These are phyloP conservation scores for Eupsilia transversa DNA, from an alignment of 2,888 invertebrate species.

Conservation along the genomic window DNA sequence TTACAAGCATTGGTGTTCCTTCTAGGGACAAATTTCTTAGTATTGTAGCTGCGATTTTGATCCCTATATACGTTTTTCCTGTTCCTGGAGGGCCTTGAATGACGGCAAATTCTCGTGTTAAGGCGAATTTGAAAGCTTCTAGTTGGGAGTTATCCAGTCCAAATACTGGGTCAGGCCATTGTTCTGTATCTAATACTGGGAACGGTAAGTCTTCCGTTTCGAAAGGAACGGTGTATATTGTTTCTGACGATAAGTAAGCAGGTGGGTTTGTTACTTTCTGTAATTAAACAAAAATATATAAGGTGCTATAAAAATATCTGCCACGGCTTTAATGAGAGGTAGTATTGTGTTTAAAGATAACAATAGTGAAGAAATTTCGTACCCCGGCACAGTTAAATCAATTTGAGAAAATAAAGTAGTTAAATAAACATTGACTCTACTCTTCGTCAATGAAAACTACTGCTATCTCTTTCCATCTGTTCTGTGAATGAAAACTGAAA, in stretches of 20 bases:
- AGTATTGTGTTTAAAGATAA: too few relatives aligned
- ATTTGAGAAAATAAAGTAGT: too few relatives aligned
- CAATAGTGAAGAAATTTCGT: too few relatives aligned
- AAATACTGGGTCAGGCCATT: slow-evolving; percentile 88
- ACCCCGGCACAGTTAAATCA: too few relatives aligned
- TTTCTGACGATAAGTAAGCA: slow-evolving; percentile 81
- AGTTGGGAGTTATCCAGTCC: slow-evolving; percentile 92
- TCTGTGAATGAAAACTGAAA: too few relatives aligned
- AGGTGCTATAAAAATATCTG: too few relatives aligned
- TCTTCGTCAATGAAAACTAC: too few relatives aligned
- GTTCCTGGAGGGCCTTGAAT: slow-evolving; percentile 97
- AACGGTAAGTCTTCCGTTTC: slow-evolving; percentile 78
- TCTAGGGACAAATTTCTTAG: slow-evolving; percentile 91
- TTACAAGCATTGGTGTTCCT: slow-evolving; percentile 93
- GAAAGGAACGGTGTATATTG: slow-evolving; percentile 75
- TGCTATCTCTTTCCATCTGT: too few relatives aligned
- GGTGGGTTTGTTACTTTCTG: slow-evolving; percentile 81
- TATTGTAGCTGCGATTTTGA: slow-evolving; percentile 93
- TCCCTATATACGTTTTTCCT: slow-evolving; percentile 95
- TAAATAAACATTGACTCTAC: too few relatives aligned
- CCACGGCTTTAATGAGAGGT: too few relatives aligned
- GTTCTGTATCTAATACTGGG: slow-evolving; percentile 76
- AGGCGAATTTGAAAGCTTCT: slow-evolving; percentile 92
- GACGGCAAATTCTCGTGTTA: slow-evolving; percentile 93
- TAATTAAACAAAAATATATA: too few relatives aligned